Evolutionary conservation across 2,797 vertebrate genomes (phyloP), one percentile per base, ranked within the genome.

Genomic region (Lagocephalus sceleratus): DNA sequence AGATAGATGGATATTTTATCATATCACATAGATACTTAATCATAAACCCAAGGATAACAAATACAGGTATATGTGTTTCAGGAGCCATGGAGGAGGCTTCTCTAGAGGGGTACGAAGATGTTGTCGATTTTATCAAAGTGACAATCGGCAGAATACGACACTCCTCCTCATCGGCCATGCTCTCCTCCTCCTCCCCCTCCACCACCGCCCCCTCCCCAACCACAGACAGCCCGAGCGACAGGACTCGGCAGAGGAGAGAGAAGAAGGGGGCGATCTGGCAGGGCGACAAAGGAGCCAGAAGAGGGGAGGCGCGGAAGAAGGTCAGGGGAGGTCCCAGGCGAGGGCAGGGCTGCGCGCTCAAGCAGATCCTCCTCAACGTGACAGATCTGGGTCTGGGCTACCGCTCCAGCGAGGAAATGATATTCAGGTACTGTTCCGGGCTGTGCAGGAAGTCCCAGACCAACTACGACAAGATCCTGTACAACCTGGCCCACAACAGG

Each of bases 351-450:
- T 98, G 96, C 12, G 87, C 90, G 64, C 90, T 98, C 62, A 93
- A 91, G 47, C 92, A 96, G 68, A 89, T 98, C 69, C 94, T 95
- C 75, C 90, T 98, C 76, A 98, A 96, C 0, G 95, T 97, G 72
- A 92, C 95, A 1, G 95, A 98, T 85, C 90, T 98, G 74, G 95
- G 93, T 44, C 82, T 98, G 85, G 96, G 94, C 71, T 97, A 97
- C 0, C 90, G 86, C 85, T 96, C 95, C 79, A 91, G 93, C 63
- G 95, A 98, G 83, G 96, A 96, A 67, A 91, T 98, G 49, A 93
- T 96, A 65, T 98, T 97, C 83, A 91, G 89, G 72, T 98, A 97
- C 82, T 98, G 96, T 83, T 94, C 94, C 0, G 95, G 96, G 60
- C 93, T 93, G 48, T 98, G 96, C 51, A 93, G 91, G 17, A 92